Evolutionary conservation across 2,113 vertebrate species (phyloP), one percentile per base, ranked within the genome.

Genomic region (Xiphophorus maculatus): DNA sequence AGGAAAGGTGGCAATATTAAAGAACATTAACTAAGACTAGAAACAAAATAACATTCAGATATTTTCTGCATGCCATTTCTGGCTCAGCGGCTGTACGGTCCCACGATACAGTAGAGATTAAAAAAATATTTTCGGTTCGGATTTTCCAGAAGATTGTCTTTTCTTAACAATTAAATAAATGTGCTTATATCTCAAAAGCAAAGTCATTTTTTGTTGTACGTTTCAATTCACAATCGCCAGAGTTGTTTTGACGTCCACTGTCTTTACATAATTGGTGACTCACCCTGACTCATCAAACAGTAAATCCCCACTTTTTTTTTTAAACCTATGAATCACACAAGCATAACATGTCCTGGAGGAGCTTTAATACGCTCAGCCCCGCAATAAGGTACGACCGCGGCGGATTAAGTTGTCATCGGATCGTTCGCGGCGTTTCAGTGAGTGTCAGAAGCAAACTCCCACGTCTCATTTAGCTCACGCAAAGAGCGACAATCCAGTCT

Each of bases 321-420:
- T 30, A 3, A 37, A 88, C 77, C 84, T 74, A 83, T 90, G 87
- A 93, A 84, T 91, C 90, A 88, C 63, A 73, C 73, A 28, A 76
- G 76, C 80, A 71, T 69, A 81, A 76, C 76, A 74, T 72, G 81
- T 85, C 83, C 74, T 66, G 75, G 76, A 89, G 81, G 76, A 68
- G 77, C 63, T 12, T 82, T 87, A 76, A 87, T 78, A 79, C 78
- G 79, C 81, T 87, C 86, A 83, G 74, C 80, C 40, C 69, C 75
- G 78, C 84, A 67, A 48, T 75, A 86, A 37, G 70, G 81, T 88
- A 74, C 64, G 62, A 32, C 85, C 22, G 74, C 79, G 88, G 82
- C 28, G 48, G 90, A 90, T 91, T 91, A 91, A 88, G 84, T 90
- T 84, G 91, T 92, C 84, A 87, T 65, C 69, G 81, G 81, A 71